Percentiles rank a stretch among this genome's conserved stretches.
Conservation (phyloP, 2,888 invertebrate genomes). For the Habroteleia sp. region DNA sequence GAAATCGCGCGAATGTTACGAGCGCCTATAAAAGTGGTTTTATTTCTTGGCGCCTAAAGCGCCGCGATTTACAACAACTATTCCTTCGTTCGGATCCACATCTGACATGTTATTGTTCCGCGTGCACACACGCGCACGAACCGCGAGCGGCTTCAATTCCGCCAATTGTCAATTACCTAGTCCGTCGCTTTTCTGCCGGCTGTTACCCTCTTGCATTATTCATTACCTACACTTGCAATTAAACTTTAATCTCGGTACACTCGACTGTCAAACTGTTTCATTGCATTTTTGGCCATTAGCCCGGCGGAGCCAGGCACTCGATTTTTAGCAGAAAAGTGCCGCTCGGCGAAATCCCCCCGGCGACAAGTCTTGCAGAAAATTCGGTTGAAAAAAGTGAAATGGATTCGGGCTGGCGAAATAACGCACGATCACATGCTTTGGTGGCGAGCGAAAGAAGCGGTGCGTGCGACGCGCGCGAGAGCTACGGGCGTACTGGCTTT, state of each 20-base stretch:
- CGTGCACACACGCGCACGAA: conserved; percentile 10
- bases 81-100: conserved; percentile 3
- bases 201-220: conserved; percentile 52
- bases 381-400: too few species aligned
- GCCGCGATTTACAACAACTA: neutral
- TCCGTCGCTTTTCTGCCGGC: conserved; percentile 48
- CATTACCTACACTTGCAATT: conserved; percentile 56
- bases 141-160: conserved; percentile 31
- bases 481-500: conserved; percentile 52
- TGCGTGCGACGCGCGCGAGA: conserved; percentile 19
- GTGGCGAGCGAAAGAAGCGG: neutral
- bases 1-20: conserved; percentile 8
- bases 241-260: conserved; percentile 57
- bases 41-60: conserved; percentile 2
- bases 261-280: conserved; percentile 39
- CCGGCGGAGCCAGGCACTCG: too few species aligned
- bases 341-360: too few species aligned
- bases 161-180: conserved; percentile 55
- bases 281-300: conserved; percentile 7
- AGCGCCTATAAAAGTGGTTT: conserved; percentile 21
- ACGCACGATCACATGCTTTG: conserved; percentile 43
- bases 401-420: too few species aligned
- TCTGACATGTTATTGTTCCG: conserved; percentile 28
- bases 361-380: too few species aligned
- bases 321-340: too few species aligned